Evolutionary conservation across 1,140 invertebrate species (phyloP), one percentile per base, ranked within the genome.

Genomic region (Listronotus bonariensis): DNA sequence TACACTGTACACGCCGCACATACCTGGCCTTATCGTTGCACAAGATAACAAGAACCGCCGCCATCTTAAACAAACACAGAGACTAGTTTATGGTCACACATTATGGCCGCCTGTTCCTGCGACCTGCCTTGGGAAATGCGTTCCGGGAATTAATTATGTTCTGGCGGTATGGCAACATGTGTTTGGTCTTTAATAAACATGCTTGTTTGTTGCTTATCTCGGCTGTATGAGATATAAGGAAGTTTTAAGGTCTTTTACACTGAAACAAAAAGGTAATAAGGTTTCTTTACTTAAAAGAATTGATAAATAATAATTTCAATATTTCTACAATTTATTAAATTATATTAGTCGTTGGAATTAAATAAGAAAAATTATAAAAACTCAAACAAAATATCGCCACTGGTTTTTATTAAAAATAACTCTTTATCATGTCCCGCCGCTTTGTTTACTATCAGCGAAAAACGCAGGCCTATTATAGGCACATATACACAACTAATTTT

Each of bases 51-150:
- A 53, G 60, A 65, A 62, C 51, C 58, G 67, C 71, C 71, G 71
- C 71, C 71, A 72, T 72, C 69, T 72, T 72, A 63, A 61, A 64
- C 59, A 72, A 72, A 72, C 71, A 72, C n/a, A 32, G 46, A 52
- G 71, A 72, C 71, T 72, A 67, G 71, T 72, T 72, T 72, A 72
- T 72, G 71, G 71, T 71, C 71, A 68, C 64, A 65, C 52, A 71
- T 68, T 62, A 67, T 66, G 64, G 68, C 57, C 59, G 60, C 43
- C 52, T 3, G 43, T 41, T 51, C 38, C 55, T 62, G 43, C 48
- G 63, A 57, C 63, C 60, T 62, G 48, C 59, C 66, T 62, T 60
- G 68, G 54, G 68, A 70, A 70, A 68, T 64, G 56, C 63, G 64
- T 72, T 72, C 71, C 68, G 43, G 71, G 71, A 72, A 72, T 68